Conservation (phyloP, 30 jellyfish, hydroid and myxozoan species). For the Phacellophora camtschatica region DNA sequence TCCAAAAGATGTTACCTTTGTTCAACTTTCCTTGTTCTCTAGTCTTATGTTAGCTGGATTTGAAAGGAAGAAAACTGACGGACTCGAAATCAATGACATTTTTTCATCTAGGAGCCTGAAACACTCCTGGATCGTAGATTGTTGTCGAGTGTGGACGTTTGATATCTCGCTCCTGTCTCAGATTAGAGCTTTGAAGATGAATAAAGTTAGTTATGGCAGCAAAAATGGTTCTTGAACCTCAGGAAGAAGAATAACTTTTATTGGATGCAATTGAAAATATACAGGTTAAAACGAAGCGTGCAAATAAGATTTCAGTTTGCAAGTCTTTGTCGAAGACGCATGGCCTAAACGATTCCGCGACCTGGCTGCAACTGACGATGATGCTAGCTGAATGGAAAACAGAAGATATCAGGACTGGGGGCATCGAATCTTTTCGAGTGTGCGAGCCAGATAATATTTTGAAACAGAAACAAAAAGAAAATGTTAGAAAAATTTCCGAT, state of each 20-base stretch:
- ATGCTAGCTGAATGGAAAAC: constrained; percentile 16
- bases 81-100: no score
- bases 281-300: constrained; percentile 28
- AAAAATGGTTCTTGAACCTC: constrained; percentile 21
- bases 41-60: no score
- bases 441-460: neutral
- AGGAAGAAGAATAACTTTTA: constrained; percentile 8
- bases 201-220: neutral
- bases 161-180: neutral
- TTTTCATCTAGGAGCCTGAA: no score
- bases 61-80: no score
- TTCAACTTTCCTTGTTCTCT: no score
- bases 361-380: constrained; percentile 19
- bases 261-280: constrained; percentile 1
- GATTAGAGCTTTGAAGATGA: neutral
- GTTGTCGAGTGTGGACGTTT: no score
- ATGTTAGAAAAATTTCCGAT: neutral
- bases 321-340: constrained; percentile 20
- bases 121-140: no score
- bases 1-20: no score
- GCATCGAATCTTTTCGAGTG: constrained; percentile 14
- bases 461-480: neutral
- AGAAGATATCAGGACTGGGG: constrained; percentile 9
- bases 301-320: constrained; percentile 14
- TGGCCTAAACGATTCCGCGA: constrained; percentile 31